A percentile compares a stretch with the other conserved stretches of the same genome.
These are phyloP conservation scores for Helostoma temminkii DNA, from an alignment of 2,797 vertebrate genomes.

Conservation along the genomic window DNA sequence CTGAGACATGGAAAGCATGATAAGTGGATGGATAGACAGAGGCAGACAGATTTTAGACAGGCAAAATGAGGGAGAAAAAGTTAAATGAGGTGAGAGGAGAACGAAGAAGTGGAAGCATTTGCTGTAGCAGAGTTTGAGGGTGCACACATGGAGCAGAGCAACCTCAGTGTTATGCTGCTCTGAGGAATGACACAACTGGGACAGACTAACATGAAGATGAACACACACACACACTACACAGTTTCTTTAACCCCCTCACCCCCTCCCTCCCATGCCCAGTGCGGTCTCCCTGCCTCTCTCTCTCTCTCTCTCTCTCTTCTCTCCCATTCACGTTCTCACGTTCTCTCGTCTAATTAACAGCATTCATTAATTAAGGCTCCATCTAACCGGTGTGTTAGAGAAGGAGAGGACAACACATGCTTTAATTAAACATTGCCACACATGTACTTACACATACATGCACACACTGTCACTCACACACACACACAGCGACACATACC, in stretches of 20 bases:
- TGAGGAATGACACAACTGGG: constrained; percentile 79
- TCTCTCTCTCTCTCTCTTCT: constrained; percentile 39
- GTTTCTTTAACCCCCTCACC: constrained; percentile 64
- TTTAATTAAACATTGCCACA: constrained; percentile 84
- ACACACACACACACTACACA: constrained; percentile 54
- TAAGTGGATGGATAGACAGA: constrained; percentile 21
- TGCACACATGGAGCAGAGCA: constrained; percentile 80
- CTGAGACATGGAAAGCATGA: constrained; percentile 30
- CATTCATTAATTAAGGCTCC: constrained; percentile 87
- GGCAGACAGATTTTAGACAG: constrained; percentile 33
- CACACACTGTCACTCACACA: constrained; percentile 56
- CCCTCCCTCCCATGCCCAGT: constrained; percentile 39
- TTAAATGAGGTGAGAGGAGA: constrained; percentile 33
- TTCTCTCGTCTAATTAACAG: constrained; percentile 84
- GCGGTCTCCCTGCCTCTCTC: constrained; percentile 24
- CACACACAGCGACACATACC: constrained; percentile 50
- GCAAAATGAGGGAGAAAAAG: constrained; percentile 48
- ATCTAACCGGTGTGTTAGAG: constrained; percentile 81
- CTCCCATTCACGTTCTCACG: constrained; percentile 62
- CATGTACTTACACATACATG: constrained; percentile 63
- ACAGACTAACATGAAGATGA: constrained; percentile 69
- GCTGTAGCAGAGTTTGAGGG: constrained; percentile 75
- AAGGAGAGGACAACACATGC: constrained; percentile 73
- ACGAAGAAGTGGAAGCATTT: constrained; percentile 40
- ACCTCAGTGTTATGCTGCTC: constrained; percentile 78